Base-by-base conservation (phyloP, 2,888 invertebrate genomes). In the Limnephilus rhombicus region DNA sequence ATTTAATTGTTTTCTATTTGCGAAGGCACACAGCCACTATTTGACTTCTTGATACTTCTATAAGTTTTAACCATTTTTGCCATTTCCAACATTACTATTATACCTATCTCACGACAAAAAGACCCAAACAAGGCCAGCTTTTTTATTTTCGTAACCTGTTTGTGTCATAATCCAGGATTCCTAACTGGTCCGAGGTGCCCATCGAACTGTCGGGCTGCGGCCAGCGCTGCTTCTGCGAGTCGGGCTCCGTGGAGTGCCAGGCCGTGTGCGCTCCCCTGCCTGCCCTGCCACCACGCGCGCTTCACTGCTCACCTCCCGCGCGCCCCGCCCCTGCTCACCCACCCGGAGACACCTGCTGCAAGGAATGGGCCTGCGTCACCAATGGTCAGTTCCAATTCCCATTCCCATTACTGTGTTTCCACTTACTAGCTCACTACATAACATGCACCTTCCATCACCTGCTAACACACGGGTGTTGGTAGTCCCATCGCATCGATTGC, bases 161-260 rank as follows among this genome's bases (percentile, higher is more conserved):
- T 82, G 82, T 82, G 4, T n/a, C 45, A 7, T 45, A 29, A 94
- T 95, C 92, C 94, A 96, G 96, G 31, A 97, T 97, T 93, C 97
- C 96, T 80, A 98, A 99, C 95, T 98, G 98, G 98, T 98, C 98
- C 91, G 97, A 98, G 94, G 97, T 99, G 86, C 98, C 99, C 0
- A 95, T 97, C 13, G 97, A 98, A 91, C 95, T 98, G 4, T 98
- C 98, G 18, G 98, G 98, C 90, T 99, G 99, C 94, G 98, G 98
- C 93, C 97, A 98, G 94, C 97, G 98, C 94, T 99, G 99, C 94
- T 98, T 97, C 95, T 99, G 99, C 94, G 98, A 98, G 95, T 97
- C 98, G 95, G 98, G 99, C 29, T 98, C 98, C 94, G 96, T 99
- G 31, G 98, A 98, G 93, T 99, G 99, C 94, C 97, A 98, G 94